A percentile compares a stretch with the other conserved stretches of the same genome.
Conservation (phyloP, 2,113 vertebrate genomes). For the Theropithecus gelada region DNA sequence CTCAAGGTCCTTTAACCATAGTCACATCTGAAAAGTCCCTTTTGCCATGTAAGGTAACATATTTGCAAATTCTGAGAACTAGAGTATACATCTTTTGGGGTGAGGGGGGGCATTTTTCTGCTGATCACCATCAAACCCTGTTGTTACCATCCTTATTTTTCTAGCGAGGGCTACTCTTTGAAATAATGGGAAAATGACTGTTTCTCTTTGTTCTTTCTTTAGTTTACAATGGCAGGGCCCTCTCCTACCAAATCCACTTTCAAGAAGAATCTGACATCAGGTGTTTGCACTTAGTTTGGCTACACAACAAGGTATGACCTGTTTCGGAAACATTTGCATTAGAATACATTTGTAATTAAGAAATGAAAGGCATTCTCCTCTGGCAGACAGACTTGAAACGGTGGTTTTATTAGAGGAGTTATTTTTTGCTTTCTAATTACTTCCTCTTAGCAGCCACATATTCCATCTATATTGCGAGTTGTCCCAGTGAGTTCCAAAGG, state of each 20-base stretch:
- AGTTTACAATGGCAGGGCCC: background rate
- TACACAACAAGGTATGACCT: background rate
- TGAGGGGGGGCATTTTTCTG: background rate
- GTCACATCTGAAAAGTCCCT: background rate
- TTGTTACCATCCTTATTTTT: background rate
- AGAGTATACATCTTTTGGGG: background rate
- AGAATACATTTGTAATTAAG: background rate
- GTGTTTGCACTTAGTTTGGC: background rate
- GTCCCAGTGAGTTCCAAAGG: background rate
- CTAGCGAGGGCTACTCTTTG: background rate
- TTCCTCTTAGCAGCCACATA: background rate
- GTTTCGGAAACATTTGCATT: background rate
- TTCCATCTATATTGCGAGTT: background rate
- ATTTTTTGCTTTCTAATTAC: constrained; percentile 5
- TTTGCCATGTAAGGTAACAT: background rate
- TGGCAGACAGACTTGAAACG: background rate
- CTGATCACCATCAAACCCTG: background rate
- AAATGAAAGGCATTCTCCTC: background rate
- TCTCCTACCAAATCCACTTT: background rate
- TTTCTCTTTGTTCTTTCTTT: background rate
- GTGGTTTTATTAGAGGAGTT: background rate
- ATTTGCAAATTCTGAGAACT: background rate
- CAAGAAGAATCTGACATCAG: background rate
- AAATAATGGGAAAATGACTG: background rate
- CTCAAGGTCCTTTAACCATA: background rate